These are phyloP conservation scores for Motacilla tschutschensis DNA, from an alignment of 2,113 vertebrate genomes.

Conservation along the genomic window DNA sequence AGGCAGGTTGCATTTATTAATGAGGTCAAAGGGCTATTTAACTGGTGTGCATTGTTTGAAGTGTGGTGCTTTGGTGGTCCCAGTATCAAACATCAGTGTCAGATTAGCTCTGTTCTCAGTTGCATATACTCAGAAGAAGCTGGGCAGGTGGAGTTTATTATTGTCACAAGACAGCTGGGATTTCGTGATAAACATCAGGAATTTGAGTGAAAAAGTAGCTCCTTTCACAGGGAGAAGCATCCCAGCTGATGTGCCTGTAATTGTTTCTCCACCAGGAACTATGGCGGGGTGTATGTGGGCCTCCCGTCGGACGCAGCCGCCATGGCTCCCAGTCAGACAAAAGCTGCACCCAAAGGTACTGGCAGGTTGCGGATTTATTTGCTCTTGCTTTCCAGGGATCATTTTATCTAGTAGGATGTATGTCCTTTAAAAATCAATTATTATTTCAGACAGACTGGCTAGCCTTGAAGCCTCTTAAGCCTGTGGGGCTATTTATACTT, in stretches of 20 bases:
- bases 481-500: background rate
- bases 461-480: background rate
- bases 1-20: background rate
- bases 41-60: background rate
- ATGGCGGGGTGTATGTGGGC: slow-evolving; percentile 92
- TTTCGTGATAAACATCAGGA: background rate
- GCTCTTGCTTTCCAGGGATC: background rate
- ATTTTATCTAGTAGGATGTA: background rate
- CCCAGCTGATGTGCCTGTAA: background rate
- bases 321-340: slow-evolving; percentile 82
- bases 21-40: background rate
- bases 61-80: background rate
- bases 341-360: slow-evolving; percentile 84
- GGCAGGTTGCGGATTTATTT: background rate
- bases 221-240: background rate
- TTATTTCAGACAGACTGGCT: background rate
- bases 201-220: background rate
- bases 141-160: background rate
- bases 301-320: slow-evolving; percentile 80
- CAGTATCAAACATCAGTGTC: background rate
- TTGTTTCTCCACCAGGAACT: slow-evolving; percentile 78
- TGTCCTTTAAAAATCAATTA: slow-evolving; percentile 15
- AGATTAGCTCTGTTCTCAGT: background rate
- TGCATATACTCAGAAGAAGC: background rate
- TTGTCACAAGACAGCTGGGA: background rate